Evolutionary conservation across 2,113 vertebrate genomes (phyloP).

Genomic region (Pontoporia blainvillei): DNA sequence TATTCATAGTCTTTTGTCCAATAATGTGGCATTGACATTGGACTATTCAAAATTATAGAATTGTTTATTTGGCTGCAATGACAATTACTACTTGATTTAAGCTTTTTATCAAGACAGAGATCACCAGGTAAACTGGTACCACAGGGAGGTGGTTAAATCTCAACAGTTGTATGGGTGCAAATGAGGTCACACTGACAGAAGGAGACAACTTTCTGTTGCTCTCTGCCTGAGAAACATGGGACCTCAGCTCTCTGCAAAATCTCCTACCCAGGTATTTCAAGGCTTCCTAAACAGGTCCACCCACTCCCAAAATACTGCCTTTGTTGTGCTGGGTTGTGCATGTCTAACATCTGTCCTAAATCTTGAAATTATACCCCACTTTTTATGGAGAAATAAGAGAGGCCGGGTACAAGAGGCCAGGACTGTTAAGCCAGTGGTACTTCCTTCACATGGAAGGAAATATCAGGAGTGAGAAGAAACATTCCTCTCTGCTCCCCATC

Average conservation of each 20-base stretch:
- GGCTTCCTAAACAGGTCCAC: background rate
- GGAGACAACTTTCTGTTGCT: background rate
- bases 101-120: background rate
- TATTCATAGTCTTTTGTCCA: background rate
- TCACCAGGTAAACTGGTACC: background rate
- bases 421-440: background rate
- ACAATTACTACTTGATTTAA: background rate
- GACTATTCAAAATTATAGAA: background rate
- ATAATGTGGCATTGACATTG: background rate
- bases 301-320: background rate
- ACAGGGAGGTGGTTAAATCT: background rate
- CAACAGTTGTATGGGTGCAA: background rate
- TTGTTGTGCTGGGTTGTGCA: background rate
- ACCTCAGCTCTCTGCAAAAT: background rate
- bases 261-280: background rate
- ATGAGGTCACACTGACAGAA: background rate
- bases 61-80: background rate
- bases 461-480: background rate
- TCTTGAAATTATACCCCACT: background rate
- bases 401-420: background rate
- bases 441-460: background rate
- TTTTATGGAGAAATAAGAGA: background rate
- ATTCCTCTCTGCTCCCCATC: background rate
- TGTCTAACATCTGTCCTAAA: background rate
- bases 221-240: background rate